Evolutionary conservation across 92 coral and sea anemone genomes (phyloP).

Genomic region (Isaurus tuberculatus): DNA sequence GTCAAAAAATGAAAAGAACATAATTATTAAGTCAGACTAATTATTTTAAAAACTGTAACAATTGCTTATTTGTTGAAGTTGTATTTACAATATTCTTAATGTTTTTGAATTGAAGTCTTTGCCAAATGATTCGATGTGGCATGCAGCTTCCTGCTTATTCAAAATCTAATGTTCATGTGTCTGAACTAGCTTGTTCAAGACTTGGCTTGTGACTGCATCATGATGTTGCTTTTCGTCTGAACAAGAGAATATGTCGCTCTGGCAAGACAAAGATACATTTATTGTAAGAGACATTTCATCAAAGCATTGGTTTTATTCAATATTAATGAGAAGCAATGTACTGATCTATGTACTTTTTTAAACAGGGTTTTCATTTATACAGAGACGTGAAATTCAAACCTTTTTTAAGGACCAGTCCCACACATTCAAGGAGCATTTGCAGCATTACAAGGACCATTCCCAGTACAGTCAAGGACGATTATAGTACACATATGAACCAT

Average conservation of each 20-base stretch:
- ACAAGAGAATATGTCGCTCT: slow-evolving; percentile 37
- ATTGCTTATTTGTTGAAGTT: not conserved
- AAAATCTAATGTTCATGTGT: not conserved
- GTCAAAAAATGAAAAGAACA: not conserved
- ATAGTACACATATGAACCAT: too few relatives aligned
- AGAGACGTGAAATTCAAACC: too few relatives aligned
- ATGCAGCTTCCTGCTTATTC: not conserved
- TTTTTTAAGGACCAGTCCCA: too few relatives aligned
- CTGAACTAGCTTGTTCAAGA: not conserved
- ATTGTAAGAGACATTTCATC: too few relatives aligned
- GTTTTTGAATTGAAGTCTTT: not conserved
- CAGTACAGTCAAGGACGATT: too few relatives aligned
- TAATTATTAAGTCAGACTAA: not conserved
- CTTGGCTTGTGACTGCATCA: not conserved
- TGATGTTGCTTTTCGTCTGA: not conserved
- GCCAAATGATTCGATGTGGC: not conserved
- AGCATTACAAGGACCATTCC: not conserved
- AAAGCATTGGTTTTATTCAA: too few relatives aligned
- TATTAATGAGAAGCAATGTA: too few relatives aligned
- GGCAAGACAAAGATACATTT: not conserved
- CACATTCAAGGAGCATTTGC: not conserved
- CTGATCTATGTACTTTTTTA: not conserved
- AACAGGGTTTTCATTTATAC: not conserved
- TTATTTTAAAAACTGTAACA: not conserved
- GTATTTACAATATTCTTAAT: not conserved